Conservation (phyloP, 2,797 vertebrate species). For the Remorina albescens region DNA sequence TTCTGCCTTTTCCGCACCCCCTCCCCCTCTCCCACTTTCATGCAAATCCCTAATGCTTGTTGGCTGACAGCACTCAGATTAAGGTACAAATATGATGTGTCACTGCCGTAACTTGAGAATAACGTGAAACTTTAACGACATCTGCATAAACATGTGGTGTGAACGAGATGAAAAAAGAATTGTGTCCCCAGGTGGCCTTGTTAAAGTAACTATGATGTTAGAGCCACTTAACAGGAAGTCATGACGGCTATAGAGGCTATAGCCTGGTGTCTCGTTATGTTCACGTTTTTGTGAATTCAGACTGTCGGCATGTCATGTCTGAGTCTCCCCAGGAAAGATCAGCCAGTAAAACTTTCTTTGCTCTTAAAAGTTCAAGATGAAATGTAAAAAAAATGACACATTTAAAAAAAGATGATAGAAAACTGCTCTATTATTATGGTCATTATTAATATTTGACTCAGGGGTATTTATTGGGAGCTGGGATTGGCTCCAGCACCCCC, state of each 20-base stretch:
- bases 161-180: not conserved
- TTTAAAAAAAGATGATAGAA: too few species aligned
- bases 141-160: constrained; percentile 1
- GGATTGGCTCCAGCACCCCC: too few species aligned
- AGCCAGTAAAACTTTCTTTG: not conserved
- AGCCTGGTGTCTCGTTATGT: constrained; percentile 1
- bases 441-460: too few species aligned
- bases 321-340: not conserved
- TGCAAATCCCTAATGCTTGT: constrained; percentile 33
- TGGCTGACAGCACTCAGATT: constrained; percentile 11
- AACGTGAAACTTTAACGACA: constrained; percentile 15
- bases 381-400: too few species aligned
- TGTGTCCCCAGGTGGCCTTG: not conserved
- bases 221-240: not conserved
- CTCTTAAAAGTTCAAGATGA: too few species aligned
- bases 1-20: constrained; percentile 1
- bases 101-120: not conserved
- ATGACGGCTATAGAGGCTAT: not conserved
- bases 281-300: not conserved
- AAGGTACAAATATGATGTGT: constrained; percentile 3
- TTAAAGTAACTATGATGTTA: not conserved
- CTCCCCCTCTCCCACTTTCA: not conserved
- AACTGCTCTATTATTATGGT: too few species aligned
- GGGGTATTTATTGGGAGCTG: too few species aligned
- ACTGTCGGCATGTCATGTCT: not conserved